Base-by-base conservation (phyloP, 1,140 invertebrate species). In the Achatina immaculata region DNA sequence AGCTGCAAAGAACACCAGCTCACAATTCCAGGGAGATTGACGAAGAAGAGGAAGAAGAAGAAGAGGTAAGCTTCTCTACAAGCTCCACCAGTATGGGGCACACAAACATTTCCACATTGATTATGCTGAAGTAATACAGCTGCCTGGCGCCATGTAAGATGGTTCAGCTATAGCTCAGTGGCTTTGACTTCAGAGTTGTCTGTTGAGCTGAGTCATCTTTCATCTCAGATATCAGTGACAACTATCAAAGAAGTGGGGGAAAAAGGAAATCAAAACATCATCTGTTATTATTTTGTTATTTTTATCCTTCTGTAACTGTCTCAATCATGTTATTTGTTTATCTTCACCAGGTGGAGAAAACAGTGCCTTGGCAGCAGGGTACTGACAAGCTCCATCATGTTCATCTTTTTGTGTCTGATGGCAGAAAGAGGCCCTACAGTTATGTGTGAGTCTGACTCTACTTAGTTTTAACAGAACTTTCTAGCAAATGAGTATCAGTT, bases 401-500 rank as follows among this genome's bases (percentile, higher is more conserved):
- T 28, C 28, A 72, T 45, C n/a, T 72, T 11, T 72, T 72, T 72
- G 69, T 42, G 3, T 38, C 42, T 11, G 69, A 72, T 72, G 69
- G 69, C 19, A 72, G 43, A 28, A 72, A 21, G 40, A 72, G n/a
- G n/a, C 69, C 69, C 7, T 72, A 72, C 40, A 72, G 69, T 72
- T 72, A 43, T 72, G 28, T 72, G 69, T 72, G n/a, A 72, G 69
- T 40, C n/a, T n/a, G n/a, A n/a, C n/a, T n/a, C n/a, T n/a, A n/a
- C 2, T 19, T 38, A 19, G 36, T 6, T 9, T 11, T 4, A 36
- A 31, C 24, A 7, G 7, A 73, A 43, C 24, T 73, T 55, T 42
- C 31, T 71, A 71, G 72, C 68, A 16, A 68, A 76, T 62, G 24
- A 7, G n/a, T 31, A 6, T 68, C 6, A 38, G 16, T 6, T 14